Conservation (phyloP, 2,888 invertebrate genomes). For the Lasioglossum pauxillum region DNA sequence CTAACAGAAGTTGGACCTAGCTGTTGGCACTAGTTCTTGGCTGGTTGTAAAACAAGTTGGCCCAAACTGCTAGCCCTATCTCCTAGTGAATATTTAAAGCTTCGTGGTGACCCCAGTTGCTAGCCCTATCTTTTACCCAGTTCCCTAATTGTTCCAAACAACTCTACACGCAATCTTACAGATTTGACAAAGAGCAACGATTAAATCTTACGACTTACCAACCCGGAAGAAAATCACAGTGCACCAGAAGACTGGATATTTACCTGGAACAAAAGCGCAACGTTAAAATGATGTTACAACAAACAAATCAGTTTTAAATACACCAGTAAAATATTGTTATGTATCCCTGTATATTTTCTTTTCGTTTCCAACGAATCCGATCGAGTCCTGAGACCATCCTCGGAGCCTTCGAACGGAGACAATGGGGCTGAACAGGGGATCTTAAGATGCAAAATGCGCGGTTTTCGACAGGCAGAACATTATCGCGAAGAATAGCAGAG, state of each 20-base stretch:
- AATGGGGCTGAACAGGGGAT: neutral
- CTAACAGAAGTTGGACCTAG: neutral
- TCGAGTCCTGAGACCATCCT: neutral
- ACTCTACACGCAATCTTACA: neutral
- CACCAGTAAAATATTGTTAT: neutral
- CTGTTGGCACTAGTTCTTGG: neutral
- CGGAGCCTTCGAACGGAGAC: neutral
- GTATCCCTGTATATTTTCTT: neutral
- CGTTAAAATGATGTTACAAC: slow-evolving; percentile 42
- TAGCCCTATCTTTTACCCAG: neutral
- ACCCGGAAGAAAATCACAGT: neutral
- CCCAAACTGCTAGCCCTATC: too few relatives aligned
- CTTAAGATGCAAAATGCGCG: neutral
- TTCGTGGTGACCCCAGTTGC: neutral
- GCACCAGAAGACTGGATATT: slow-evolving; percentile 50
- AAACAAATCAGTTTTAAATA: slow-evolving; percentile 43
- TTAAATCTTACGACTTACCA: slow-evolving; percentile 51
- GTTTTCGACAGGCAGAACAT: neutral
- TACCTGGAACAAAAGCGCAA: slow-evolving; percentile 64
- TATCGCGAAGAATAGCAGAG: neutral
- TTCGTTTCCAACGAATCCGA: neutral
- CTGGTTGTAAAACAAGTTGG: neutral
- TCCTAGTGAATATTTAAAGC: neutral
- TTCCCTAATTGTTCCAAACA: too few relatives aligned
- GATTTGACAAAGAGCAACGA: neutral